These are phyloP conservation scores for Aselliscus stoliczkanus DNA, from an alignment of 2,797 vertebrate species.

Conservation along the genomic window DNA sequence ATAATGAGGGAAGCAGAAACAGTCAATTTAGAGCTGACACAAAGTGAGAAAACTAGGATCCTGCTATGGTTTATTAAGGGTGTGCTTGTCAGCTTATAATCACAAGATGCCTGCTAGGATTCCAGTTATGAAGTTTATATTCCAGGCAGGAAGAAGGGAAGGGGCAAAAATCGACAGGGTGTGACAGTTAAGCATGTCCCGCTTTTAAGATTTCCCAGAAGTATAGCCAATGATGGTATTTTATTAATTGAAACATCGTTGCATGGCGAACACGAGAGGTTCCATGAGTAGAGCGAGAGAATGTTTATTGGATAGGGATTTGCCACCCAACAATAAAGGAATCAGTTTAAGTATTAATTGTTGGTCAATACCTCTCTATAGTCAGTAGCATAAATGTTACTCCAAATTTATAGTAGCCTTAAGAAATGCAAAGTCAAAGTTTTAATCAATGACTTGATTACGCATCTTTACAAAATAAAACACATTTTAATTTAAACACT, in stretches of 20 bases:
- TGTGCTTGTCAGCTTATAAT: background rate
- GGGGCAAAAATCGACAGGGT: background rate
- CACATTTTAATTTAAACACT: background rate
- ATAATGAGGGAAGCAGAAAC: background rate
- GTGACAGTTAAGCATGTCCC: background rate
- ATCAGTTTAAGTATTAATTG: background rate
- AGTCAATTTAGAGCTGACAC: background rate
- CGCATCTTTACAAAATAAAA: background rate
- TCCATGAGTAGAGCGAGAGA: background rate
- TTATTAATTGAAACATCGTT: background rate
- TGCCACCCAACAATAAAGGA: background rate
- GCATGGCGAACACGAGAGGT: background rate
- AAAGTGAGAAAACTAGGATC: background rate
- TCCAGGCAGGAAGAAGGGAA: background rate
- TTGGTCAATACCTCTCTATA: background rate
- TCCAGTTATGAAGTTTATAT: background rate
- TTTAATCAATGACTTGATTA: background rate
- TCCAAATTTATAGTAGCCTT: background rate
- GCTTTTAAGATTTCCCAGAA: background rate
- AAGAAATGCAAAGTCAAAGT: background rate
- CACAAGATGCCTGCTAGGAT: background rate
- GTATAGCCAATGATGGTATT: background rate
- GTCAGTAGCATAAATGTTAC: background rate
- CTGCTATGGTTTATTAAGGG: background rate
- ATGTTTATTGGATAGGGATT: background rate